Evolutionary conservation across 2,888 invertebrate genomes (phyloP), one percentile per base, ranked within the genome.

Genomic region (Dromius quadrimaculatus): DNA sequence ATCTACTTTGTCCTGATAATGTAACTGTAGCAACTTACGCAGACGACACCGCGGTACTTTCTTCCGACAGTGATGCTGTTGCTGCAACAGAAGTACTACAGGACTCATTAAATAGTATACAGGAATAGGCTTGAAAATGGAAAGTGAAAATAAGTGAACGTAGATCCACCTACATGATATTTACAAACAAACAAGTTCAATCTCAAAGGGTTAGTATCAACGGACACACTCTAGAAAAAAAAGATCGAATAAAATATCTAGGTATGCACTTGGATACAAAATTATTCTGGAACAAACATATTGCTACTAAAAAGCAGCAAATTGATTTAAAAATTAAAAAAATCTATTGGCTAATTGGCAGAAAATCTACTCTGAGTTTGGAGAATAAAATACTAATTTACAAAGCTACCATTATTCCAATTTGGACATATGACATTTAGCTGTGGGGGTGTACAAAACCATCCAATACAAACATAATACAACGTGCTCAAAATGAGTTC

Each of bases 151-250:
- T 63, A 1, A 75, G 64, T 15, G 68, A 72, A 54, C 45, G 36
- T 0, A 74, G 75, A 68, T 75, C 73, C 11, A 38, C 59, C 1
- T 72, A 75, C 20, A 54, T 74, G 32, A 75, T 73, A 5, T 74
- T 75, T 59, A 71, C 74, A 6, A 63, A 23, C 6, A 71, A 73
- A 74, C 74, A 57, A 73, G 76, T 1, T 74, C 72, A 13, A 71
- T 76, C 6, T 71, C 73, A 28, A 59, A 74, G 8, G 74, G 75
- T 54, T 36, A 62, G 23, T 38, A 66, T 23, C 45, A 74, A 9
- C 71, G 59, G 23, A 76, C 73, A 73, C 57, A 15, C 20, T 74
- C 74, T 45, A 47, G 9, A 6, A n/a, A n/a, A n/a, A n/a, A n/a
- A n/a, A n/a, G n/a, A n/a, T n/a, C n/a, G n/a, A n/a, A n/a, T n/a